phyloP scores from a whole-genome alignment of 2,888 invertebrate species.

The Theretra japonica region DNA sequence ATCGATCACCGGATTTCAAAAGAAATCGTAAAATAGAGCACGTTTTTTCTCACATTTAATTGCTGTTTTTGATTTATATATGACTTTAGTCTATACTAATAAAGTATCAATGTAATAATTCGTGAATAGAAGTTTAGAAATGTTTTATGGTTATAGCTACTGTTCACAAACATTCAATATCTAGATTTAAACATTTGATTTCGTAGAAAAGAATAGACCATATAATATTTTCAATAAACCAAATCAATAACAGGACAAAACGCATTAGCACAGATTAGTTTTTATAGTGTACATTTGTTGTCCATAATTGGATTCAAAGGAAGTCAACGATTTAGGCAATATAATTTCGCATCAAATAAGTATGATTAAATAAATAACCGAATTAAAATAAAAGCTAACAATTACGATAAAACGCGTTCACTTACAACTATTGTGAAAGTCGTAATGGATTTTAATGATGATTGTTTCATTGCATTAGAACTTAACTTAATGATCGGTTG shows the following conservation, averaged over 20 bases:
- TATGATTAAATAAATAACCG: slow-evolving; percentile 20
- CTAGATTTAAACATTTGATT: no score
- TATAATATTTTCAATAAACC: no score
- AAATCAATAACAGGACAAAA: background rate
- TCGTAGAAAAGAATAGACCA: no score
- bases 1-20: background rate
- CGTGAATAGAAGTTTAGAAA: background rate
- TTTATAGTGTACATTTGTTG: background rate
- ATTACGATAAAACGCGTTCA: slow-evolving; percentile 19
- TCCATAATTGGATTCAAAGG: background rate
- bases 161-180: no score
- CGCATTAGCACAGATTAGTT: background rate
- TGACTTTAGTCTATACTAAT: no score
- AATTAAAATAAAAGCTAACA: slow-evolving; percentile 16
- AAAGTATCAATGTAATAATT: no score
- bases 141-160: background rate
- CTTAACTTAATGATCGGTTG: background rate
- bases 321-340: slow-evolving; percentile 1
- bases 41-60: background rate
- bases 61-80: background rate
- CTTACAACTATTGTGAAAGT: slow-evolving; percentile 17
- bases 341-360: background rate
- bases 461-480: slow-evolving; percentile 14
- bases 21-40: background rate
- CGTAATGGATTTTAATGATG: slow-evolving; percentile 21